Percentiles rank a stretch among this genome's conserved stretches.
Conservation (phyloP, 2,797 vertebrate genomes). For the Neosilurus hyrtlii region DNA sequence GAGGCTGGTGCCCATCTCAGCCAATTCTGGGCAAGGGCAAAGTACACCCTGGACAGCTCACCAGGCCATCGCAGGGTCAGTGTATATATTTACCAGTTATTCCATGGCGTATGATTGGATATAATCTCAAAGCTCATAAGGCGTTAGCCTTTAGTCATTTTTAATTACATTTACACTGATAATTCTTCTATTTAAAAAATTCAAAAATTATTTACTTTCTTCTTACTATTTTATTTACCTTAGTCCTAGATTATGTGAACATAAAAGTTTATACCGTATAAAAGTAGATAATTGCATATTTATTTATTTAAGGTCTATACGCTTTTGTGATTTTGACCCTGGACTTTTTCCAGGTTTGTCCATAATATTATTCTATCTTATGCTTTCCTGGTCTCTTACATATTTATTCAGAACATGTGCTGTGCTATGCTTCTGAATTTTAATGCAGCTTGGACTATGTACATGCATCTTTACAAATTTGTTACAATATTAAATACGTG, state of each 20-base stretch:
- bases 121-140: too few species aligned
- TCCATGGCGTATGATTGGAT: too few species aligned
- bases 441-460: neutral
- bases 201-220: neutral
- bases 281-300: neutral
- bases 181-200: neutral
- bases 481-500: neutral
- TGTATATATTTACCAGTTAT: too few species aligned
- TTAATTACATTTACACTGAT: neutral
- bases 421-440: neutral
- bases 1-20: too few species aligned
- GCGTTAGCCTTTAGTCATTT: too few species aligned
- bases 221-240: neutral
- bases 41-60: too few species aligned
- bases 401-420: neutral
- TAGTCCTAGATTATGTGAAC: neutral
- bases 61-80: too few species aligned
- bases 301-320: neutral
- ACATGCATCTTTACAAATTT: neutral
- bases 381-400: neutral
- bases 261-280: neutral
- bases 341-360: neutral
- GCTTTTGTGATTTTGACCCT: neutral
- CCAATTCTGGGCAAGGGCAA: too few species aligned
- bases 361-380: neutral